phyloP scores from a whole-genome alignment of 2,113 vertebrate genomes.

The Orientallactaga bullata region DNA sequence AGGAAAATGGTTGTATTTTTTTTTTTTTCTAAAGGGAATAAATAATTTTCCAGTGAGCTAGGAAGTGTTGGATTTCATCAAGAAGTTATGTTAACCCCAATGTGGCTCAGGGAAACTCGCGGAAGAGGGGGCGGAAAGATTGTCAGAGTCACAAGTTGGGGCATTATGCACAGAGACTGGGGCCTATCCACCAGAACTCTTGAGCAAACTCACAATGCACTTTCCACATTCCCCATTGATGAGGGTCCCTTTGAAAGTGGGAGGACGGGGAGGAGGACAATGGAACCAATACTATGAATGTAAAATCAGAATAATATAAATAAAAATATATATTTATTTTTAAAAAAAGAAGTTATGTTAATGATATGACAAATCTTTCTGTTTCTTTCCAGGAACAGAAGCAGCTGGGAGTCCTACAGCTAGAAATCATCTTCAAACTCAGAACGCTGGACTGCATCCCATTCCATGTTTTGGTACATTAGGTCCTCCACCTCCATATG shows the following conservation, averaged over 20 bases:
- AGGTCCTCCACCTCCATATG: conserved; percentile 86
- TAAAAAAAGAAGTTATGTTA: background rate
- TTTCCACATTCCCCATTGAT: too few species aligned
- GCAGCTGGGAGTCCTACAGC: background rate
- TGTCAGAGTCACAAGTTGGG: too few species aligned
- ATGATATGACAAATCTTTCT: background rate
- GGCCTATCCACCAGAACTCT: too few species aligned
- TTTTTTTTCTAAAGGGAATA: conserved; percentile 38
- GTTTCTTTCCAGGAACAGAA: conserved; percentile 81
- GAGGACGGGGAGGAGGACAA: too few species aligned
- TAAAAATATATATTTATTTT: too few species aligned
- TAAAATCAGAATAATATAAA: too few species aligned
- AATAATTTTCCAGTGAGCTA: conserved; percentile 55
- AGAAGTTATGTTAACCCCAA: background rate
- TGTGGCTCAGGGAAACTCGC: too few species aligned
- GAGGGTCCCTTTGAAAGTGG: too few species aligned
- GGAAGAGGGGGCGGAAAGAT: too few species aligned
- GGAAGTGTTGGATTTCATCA: conserved; percentile 47
- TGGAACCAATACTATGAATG: too few species aligned
- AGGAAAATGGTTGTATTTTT: background rate
- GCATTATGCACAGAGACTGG: too few species aligned
- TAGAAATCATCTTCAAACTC: conserved; percentile 41
- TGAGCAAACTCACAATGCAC: too few species aligned
- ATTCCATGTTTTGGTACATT: background rate
- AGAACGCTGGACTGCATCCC: background rate